Evolutionary conservation across 2,797 vertebrate genomes (phyloP).

Genomic region (Prionace glauca): DNA sequence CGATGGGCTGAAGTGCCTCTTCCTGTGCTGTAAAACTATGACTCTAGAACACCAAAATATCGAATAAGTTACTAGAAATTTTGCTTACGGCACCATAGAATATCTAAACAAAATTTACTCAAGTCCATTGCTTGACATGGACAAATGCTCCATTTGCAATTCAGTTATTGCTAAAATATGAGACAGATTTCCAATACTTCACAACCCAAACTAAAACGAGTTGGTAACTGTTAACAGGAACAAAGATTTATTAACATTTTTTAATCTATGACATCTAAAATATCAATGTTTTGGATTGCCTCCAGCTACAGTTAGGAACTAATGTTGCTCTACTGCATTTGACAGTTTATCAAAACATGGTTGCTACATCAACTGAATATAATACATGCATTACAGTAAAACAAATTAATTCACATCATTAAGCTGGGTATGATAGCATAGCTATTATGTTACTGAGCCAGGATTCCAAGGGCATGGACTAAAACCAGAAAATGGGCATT

Average conservation of each 20-base stretch:
- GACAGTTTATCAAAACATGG: neutral
- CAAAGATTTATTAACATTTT: neutral
- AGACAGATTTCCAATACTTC: neutral
- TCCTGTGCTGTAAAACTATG: too few species aligned
- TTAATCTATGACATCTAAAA: neutral
- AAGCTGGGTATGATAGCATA: neutral
- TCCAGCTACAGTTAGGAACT: neutral
- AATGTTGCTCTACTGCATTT: neutral
- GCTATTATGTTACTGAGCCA: neutral
- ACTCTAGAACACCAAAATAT: neutral
- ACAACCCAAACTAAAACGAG: neutral
- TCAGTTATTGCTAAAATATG: neutral
- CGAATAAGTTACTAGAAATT: neutral
- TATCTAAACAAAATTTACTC: neutral
- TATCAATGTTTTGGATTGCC: neutral
- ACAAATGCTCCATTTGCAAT: neutral
- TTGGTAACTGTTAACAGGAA: neutral
- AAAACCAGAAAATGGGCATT: neutral
- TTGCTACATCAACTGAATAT: neutral
- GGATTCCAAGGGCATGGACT: neutral
- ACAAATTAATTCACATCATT: neutral
- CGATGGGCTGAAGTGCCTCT: too few species aligned
- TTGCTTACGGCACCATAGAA: neutral
- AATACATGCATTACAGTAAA: neutral
- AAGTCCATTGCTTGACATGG: neutral